Conservation (phyloP, 2,888 invertebrate species). For the Acrobasis repandana region DNA sequence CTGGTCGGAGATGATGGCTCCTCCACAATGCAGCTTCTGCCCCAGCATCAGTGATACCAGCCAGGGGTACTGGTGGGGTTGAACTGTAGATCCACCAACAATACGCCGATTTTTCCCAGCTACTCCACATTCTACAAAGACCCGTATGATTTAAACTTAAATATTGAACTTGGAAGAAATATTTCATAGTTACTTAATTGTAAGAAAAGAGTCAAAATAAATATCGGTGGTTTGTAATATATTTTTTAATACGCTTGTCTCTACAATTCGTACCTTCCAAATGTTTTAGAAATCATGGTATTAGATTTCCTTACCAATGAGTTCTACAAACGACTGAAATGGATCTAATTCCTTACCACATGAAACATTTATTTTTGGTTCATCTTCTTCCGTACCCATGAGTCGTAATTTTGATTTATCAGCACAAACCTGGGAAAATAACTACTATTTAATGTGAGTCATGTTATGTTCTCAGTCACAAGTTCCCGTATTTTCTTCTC, state of each 20-base stretch:
- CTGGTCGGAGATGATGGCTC: constrained; percentile 80
- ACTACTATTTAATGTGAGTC: constrained; percentile 22
- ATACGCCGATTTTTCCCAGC: constrained; percentile 74
- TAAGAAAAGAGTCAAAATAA: too few species aligned
- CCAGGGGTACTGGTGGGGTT: constrained; percentile 82
- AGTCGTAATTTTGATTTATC: background rate
- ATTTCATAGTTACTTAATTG: too few species aligned
- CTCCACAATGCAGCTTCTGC: constrained; percentile 78
- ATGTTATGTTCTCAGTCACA: background rate
- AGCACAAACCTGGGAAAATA: constrained; percentile 41
- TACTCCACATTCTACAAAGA: constrained; percentile 63
- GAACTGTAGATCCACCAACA: constrained; percentile 77
- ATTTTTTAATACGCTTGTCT: too few species aligned
- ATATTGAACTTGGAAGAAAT: too few species aligned
- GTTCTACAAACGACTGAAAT: background rate
- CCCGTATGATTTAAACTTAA: too few species aligned
- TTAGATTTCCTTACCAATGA: too few species aligned
- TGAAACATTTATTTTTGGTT: constrained; percentile 44
- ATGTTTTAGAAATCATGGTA: too few species aligned
- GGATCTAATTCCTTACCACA: constrained; percentile 53
- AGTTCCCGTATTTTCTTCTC: constrained; percentile 35
- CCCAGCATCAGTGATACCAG: constrained; percentile 76
- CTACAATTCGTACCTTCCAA: too few species aligned
- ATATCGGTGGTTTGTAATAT: too few species aligned
- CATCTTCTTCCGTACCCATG: background rate